Conservation (phyloP, 2,113 vertebrate genomes). For the Phaetusa simplex region DNA sequence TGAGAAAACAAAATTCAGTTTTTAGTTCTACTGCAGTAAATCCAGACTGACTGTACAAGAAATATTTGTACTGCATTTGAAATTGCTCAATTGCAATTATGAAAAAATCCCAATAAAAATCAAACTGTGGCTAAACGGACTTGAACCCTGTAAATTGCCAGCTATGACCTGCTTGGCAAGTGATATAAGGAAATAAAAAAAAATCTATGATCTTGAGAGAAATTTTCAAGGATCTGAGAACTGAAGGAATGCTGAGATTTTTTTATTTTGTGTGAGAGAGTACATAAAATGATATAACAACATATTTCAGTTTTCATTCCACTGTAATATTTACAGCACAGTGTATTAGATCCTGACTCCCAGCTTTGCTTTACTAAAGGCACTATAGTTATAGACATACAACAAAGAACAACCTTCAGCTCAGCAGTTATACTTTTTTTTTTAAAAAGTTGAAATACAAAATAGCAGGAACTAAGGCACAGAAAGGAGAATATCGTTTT, state of each 20-base stretch:
- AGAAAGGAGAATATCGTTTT: neutral
- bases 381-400: fast-evolving
- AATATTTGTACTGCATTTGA: neutral
- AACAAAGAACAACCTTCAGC: neutral
- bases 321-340: neutral
- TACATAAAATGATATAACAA: neutral
- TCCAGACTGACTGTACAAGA: neutral
- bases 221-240: neutral
- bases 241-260: neutral
- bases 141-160: neutral
- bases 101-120: neutral
- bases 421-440: fast-evolving
- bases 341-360: neutral
- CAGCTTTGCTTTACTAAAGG: neutral
- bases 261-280: neutral
- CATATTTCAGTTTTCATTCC: neutral
- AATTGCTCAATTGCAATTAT: neutral
- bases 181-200: neutral
- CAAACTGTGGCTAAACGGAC: neutral
- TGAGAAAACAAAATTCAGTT: neutral
- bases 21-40: neutral
- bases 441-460: neutral
- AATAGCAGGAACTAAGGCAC: neutral
- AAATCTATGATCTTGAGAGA: neutral
- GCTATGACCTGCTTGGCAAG: neutral